phyloP scores from a whole-genome alignment of 2,888 invertebrate genomes.

The Anthrax anthrax region DNA sequence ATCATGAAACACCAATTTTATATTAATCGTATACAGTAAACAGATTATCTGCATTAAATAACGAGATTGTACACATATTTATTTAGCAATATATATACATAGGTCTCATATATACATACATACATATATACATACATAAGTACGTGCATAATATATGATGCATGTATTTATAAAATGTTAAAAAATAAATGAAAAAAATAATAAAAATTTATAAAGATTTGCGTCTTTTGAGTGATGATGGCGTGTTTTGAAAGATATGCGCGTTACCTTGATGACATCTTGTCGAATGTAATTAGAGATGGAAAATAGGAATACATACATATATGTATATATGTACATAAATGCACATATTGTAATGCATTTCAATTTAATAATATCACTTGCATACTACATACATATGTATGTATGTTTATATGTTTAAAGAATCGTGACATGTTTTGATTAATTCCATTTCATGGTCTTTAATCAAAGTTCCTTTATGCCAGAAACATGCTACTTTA shows the following conservation, averaged over 20 bases:
- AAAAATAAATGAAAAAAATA: no score
- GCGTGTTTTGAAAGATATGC: conserved; percentile 5
- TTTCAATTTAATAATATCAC: no score
- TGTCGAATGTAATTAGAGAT: conserved; percentile 7
- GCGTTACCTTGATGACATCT: conserved; percentile 8
- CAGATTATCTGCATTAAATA: no score
- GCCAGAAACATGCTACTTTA: no score
- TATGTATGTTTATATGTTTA: background rate
- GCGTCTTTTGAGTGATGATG: background rate
- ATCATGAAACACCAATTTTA: no score
- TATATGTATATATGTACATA: no score
- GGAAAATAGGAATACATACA: background rate
- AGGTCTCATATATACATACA: background rate
- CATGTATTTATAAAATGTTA: background rate
- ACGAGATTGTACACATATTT: no score
- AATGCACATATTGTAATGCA: no score
- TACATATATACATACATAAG: background rate
- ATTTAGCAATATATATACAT: no score
- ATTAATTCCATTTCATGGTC: conserved; percentile 3
- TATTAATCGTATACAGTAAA: no score
- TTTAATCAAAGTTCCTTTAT: background rate
- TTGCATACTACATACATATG: no score
- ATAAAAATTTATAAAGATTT: background rate
- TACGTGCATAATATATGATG: background rate
- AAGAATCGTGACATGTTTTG: conserved; percentile 8